A percentile compares a stretch with the other conserved stretches of the same genome.
These are phyloP conservation scores for Macrosoma leucophasiata DNA, from an alignment of 2,888 invertebrate species.

Conservation along the genomic window DNA sequence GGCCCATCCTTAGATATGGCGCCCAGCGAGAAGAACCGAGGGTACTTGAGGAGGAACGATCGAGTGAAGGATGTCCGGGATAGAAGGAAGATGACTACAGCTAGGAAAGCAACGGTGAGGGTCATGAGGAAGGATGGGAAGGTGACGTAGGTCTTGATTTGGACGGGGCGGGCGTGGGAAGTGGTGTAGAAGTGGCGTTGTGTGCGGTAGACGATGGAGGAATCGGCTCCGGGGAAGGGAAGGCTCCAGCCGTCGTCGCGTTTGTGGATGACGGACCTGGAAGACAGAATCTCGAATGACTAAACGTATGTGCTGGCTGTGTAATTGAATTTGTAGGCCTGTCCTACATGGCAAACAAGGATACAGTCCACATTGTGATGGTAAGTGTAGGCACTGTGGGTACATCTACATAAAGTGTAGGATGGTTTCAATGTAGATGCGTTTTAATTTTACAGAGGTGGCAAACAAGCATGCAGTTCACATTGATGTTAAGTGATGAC, in stretches of 20 bases:
- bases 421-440: too few relatives aligned
- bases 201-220: constrained; percentile 86
- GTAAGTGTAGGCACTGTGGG: too few relatives aligned
- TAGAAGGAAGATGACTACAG: constrained; percentile 52
- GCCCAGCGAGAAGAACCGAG: constrained; percentile 81
- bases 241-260: constrained; percentile 75
- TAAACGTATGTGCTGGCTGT: too few relatives aligned
- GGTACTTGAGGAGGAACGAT: constrained; percentile 38
- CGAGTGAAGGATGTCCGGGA: constrained; percentile 32
- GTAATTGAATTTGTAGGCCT: too few relatives aligned
- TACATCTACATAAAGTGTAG: too few relatives aligned
- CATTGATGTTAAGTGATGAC: too few relatives aligned
- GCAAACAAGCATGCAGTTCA: too few relatives aligned
- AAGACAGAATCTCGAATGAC: too few relatives aligned
- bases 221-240: constrained; percentile 90
- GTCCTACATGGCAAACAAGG: too few relatives aligned
- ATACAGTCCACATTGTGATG: too few relatives aligned
- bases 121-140: constrained; percentile 58
- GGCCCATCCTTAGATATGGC: constrained; percentile 80
- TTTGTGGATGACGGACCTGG: constrained; percentile 72
- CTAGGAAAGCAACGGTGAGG: constrained; percentile 71
- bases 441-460: too few relatives aligned
- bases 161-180: constrained; percentile 83
- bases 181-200: constrained; percentile 84
- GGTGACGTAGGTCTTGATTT: constrained; percentile 84